Evolutionary conservation across 1,140 invertebrate species (phyloP).

Genomic region (Hyles euphorbiae): DNA sequence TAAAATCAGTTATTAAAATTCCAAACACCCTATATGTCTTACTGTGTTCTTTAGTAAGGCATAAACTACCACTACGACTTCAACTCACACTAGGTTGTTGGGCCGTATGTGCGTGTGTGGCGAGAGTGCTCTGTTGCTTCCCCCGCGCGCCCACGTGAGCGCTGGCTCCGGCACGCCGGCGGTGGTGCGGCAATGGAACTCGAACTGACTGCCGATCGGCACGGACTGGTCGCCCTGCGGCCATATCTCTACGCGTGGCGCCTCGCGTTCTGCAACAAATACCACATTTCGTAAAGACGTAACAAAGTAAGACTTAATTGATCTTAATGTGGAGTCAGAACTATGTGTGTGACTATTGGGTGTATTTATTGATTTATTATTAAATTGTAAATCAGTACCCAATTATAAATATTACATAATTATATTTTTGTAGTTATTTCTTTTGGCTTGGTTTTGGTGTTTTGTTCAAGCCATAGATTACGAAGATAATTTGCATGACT

Average conservation of each 20-base stretch:
- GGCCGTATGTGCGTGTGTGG: constrained; percentile 79
- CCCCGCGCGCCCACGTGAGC: constrained; percentile 85
- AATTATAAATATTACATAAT: neutral
- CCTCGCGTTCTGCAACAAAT: constrained; percentile 82
- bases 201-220: constrained; percentile 79
- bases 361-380: too few relatives aligned
- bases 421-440: neutral
- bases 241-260: constrained; percentile 86
- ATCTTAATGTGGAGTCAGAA: too few relatives aligned
- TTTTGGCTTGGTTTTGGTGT: neutral
- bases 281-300: too few relatives aligned
- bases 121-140: constrained; percentile 79
- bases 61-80: too few relatives aligned
- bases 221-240: constrained; percentile 81
- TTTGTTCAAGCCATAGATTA: neutral
- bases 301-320: too few relatives aligned
- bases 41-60: too few relatives aligned
- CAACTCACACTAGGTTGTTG: constrained; percentile 80
- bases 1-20: too few relatives aligned
- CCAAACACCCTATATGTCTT: too few relatives aligned
- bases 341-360: too few relatives aligned
- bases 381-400: too few relatives aligned
- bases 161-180: constrained; percentile 86
- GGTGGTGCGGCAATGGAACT: constrained; percentile 86
- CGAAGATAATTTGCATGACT: neutral